Evolutionary conservation across 2,797 vertebrate species (phyloP), one percentile per base, ranked within the genome.

Genomic region (Bufotes viridis): DNA sequence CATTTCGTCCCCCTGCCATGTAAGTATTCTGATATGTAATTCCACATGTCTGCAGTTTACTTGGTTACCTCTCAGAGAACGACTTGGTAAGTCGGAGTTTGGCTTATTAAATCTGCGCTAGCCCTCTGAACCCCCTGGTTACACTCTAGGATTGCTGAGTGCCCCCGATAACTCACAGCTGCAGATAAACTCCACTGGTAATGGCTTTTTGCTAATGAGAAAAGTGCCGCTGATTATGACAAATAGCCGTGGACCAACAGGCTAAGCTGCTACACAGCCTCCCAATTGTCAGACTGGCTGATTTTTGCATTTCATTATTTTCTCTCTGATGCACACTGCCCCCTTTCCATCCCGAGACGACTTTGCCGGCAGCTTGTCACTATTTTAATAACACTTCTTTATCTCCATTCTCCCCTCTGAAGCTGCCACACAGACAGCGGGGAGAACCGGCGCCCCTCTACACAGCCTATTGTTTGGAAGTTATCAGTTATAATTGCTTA

Each of bases 201-300:
- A 98, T 97, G 97, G 97, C 95, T 97, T 97, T 95, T 95, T 95
- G 95, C 96, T 98, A 97, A 98, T 98, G 97, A 99, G 98, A 97
- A 98, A 97, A 97, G 96, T 96, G 92, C 91, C 89, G 94, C 96
- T 98, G 98, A 98, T 98, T 96, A 97, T 97, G 97, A 98, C 96
- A 96, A 97, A 98, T 98, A 94, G 95, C 96, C 92, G 93, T 93
- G 95, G 97, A 97, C 96, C 97, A 98, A 96, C 94, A 95, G 97
- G 97, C 97, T 98, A 98, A 98, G 97, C 96, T 96, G 97, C 94
- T 95, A 98, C 97, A 98, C 94, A 95, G 93, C 94, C 94, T 95
- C 94, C 94, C 94, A 95, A 96, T 97, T 96, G 95, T 97, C 95
- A 94, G 96, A 94, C 94, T 94, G 95, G 94, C 91, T 92, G 95